Base-by-base conservation (phyloP, 2,113 vertebrate genomes). In the Isichthys henryi region DNA sequence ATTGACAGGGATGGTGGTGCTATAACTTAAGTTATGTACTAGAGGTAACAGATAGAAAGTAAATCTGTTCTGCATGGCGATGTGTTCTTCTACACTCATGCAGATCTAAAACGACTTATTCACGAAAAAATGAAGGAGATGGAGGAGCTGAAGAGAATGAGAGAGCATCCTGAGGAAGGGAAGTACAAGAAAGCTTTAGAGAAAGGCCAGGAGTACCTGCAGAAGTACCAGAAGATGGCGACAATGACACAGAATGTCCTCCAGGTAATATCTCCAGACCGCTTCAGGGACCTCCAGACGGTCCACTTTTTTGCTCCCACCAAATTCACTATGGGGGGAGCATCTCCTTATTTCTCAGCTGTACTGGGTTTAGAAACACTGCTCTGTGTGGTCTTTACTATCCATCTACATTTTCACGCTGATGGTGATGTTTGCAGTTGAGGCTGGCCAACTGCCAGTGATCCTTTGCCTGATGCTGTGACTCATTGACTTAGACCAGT, bases 171-270 rank as follows among this genome's bases (percentile, higher is more conserved):
- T 3, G 94, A 95, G 58, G 89, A 91, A 49, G 88, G 88, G 23
- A 89, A 62, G 19, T 89, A 89, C 52, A 89, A 80, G 27, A 89
- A 39, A 10, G 52, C 84, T 23, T 83, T 89, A n/a, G 21, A 89
- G 77, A 89, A 85, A 62, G 88, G 77, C 53, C 88, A 89, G 88
- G 58, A 80, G 91, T 92, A n/a, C 92, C 93, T 23, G 94, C 94
- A 82, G 88, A 91, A 74, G 87, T 94, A 95, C 89, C 95, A 94
- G 88, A 95, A 93, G 90, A 93, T 96, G 91, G 90, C 91, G 1
- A 80, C 94, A 62, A 94, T 96, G 91, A 93, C 94, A 4, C 96
- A 96, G 89, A 95, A 96, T 39, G 94, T 96, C 45, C 92, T 96
- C 8, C 93, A 95, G 95, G 96, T 96, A 94, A 90, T 89, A 17